These are phyloP conservation scores for Chroicocephalus ridibundus DNA, from an alignment of 2,113 vertebrate genomes.

Conservation along the genomic window DNA sequence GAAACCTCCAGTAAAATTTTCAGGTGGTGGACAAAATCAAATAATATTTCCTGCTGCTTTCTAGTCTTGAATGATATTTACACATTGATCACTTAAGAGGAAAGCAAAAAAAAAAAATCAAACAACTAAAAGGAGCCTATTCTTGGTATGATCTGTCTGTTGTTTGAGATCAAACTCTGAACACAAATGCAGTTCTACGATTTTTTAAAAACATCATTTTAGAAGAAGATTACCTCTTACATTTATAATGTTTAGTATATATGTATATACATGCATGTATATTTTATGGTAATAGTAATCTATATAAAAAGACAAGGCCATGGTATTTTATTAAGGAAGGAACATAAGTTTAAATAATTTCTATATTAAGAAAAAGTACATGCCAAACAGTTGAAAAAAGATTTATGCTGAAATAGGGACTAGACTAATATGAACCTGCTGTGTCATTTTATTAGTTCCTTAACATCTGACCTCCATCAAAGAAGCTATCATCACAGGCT, in stretches of 20 bases:
- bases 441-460: constrained; percentile 17
- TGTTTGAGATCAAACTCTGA: not conserved
- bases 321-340: not conserved
- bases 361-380: not conserved
- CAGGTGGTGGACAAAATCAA: not conserved
- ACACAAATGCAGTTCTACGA: not conserved
- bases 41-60: not conserved
- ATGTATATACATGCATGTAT: not conserved
- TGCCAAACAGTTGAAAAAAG: not conserved
- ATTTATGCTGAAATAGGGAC: not conserved
- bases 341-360: not conserved
- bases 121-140: not conserved
- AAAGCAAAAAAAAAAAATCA: not conserved
- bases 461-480: constrained; percentile 25
- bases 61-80: not conserved
- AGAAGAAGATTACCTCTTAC: not conserved
- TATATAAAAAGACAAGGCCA: not conserved
- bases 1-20: not conserved
- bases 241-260: not conserved
- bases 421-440: constrained; percentile 32
- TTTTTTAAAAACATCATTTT: not conserved
- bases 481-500: not conserved
- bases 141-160: not conserved
- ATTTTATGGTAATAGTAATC: not conserved
- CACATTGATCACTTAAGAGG: not conserved